These are phyloP conservation scores for Nephotettix cincticeps DNA, from an alignment of 1,140 invertebrate species.

Conservation along the genomic window DNA sequence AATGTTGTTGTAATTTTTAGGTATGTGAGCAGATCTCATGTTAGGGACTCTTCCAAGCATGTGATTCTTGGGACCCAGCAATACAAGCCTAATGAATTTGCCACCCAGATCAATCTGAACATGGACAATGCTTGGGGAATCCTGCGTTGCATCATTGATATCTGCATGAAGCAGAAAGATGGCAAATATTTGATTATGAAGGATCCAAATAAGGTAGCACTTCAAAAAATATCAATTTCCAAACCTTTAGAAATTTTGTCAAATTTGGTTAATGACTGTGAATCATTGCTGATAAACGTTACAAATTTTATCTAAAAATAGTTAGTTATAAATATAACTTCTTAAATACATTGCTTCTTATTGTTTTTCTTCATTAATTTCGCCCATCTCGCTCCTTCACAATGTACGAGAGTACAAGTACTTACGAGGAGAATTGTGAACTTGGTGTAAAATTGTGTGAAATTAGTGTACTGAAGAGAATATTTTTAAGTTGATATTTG, in stretches of 20 bases:
- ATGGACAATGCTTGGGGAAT: conserved; percentile 99
- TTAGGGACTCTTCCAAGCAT: conserved; percentile 93
- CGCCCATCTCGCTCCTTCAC: too few species aligned
- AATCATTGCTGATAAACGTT: too few species aligned
- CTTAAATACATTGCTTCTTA: too few species aligned
- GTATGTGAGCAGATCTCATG: conserved; percentile 92
- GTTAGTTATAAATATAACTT: too few species aligned
- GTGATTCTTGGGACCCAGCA: conserved; percentile 98
- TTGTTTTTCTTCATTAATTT: too few species aligned
- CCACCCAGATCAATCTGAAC: conserved; percentile 97
- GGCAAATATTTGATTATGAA: conserved; percentile 99
- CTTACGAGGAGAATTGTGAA: too few species aligned
- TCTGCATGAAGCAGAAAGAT: conserved; percentile 97
- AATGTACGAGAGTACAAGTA: too few species aligned
- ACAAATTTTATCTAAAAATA: too few species aligned
- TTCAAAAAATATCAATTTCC: too few species aligned
- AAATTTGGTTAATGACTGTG: too few species aligned
- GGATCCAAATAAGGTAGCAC: conserved; percentile 95
- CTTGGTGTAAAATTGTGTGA: too few species aligned
- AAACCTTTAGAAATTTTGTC: too few species aligned
- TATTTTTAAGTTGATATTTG: not conserved
- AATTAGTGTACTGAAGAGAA: not conserved
- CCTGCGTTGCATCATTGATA: conserved; percentile 96
- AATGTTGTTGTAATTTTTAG: conserved; percentile 43
- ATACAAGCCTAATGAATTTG: conserved; percentile 98